These are phyloP conservation scores for Drosophila melanica DNA, from an alignment of 1,140 invertebrate genomes.

Conservation along the genomic window DNA sequence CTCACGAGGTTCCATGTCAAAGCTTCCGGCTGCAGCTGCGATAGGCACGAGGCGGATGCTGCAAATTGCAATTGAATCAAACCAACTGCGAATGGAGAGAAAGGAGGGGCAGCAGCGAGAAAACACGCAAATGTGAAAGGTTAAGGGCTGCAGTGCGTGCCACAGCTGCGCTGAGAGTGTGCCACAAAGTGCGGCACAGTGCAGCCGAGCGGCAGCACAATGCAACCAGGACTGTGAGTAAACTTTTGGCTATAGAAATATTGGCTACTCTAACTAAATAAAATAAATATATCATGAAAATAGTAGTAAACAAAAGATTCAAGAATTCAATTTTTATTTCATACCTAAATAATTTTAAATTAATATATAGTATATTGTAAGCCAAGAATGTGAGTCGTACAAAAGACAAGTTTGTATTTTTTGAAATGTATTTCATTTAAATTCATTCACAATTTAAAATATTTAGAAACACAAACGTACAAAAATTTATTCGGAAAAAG, in stretches of 20 bases:
- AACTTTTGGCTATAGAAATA: neutral
- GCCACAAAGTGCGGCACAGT: slow-evolving; percentile 5
- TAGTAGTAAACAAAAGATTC: too few species aligned
- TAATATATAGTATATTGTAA: too few species aligned
- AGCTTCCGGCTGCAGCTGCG: slow-evolving; percentile 3
- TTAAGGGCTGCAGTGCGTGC: slow-evolving; percentile 60
- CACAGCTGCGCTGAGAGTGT: slow-evolving; percentile 33
- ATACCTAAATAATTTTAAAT: too few species aligned
- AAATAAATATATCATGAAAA: too few species aligned
- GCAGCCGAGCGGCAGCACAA: neutral
- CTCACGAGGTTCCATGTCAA: neutral
- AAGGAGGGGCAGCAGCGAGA: slow-evolving; percentile 17
- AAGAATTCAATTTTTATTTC: too few species aligned
- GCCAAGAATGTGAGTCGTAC: too few species aligned
- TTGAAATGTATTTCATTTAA: too few species aligned
- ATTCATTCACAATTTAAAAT: too few species aligned
- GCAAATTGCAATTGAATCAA: slow-evolving; percentile 81
- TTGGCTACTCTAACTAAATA: too few species aligned
- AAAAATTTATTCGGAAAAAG: too few species aligned
- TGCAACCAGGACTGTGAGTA: neutral
- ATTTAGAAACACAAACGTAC: too few species aligned
- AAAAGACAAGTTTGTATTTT: too few species aligned
- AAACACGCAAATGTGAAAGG: slow-evolving; percentile 75
- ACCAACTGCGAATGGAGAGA: slow-evolving; percentile 51
- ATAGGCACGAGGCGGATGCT: slow-evolving; percentile 29